These are phyloP conservation scores for Erythrocebus patas DNA, from an alignment of 2,113 vertebrate species.

Conservation along the genomic window DNA sequence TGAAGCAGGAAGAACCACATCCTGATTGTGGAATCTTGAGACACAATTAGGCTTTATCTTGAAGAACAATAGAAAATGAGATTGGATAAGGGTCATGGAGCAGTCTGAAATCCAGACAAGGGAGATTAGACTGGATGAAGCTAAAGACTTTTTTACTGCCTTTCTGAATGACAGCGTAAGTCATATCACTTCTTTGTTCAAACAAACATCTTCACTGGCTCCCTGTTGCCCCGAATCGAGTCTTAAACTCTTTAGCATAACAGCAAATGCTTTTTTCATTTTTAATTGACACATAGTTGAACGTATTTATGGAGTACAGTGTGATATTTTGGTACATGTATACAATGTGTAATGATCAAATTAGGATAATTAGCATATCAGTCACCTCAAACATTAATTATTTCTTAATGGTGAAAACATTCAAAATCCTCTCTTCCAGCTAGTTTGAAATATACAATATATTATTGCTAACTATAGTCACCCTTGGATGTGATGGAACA, in stretches of 20 bases:
- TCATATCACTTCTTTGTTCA: background rate
- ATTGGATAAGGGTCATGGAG: background rate
- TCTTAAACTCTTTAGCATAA: background rate
- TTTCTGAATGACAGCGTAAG: background rate
- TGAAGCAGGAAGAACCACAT: background rate
- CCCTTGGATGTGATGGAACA: background rate
- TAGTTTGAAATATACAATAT: background rate
- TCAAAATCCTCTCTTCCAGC: background rate
- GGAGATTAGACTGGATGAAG: background rate
- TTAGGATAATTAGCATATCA: background rate
- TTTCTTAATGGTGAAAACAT: background rate
- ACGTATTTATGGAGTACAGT: background rate
- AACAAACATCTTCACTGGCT: background rate
- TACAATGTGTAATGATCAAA: background rate
- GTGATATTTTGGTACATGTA: background rate
- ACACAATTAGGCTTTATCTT: background rate
- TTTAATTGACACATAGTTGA: background rate
- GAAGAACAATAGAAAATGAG: background rate
- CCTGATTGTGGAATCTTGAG: background rate
- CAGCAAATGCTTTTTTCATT: background rate
- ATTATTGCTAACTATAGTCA: background rate
- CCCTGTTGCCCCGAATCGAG: background rate
- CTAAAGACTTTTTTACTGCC: background rate
- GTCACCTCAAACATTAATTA: background rate
- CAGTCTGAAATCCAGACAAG: background rate